Evolutionary conservation across 2,113 vertebrate species (phyloP).

Genomic region (Callopanchax toddi): DNA sequence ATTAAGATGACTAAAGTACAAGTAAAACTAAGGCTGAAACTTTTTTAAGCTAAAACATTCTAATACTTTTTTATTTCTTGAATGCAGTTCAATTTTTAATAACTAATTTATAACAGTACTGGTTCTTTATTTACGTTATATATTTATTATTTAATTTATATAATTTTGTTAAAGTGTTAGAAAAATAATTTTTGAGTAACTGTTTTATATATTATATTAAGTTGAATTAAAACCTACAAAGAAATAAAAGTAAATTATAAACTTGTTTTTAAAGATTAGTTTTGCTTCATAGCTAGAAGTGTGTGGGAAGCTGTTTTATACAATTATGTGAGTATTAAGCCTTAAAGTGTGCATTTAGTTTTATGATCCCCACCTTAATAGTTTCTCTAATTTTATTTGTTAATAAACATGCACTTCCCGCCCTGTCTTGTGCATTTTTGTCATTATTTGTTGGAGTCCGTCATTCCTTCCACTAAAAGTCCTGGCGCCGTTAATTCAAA

Average conservation of each 20-base stretch:
- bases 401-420: constrained; percentile 28
- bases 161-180: too few relatives aligned
- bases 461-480: constrained; percentile 39
- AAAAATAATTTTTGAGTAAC: too few relatives aligned
- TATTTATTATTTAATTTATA: too few relatives aligned
- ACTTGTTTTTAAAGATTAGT: too few relatives aligned
- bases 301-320: too few relatives aligned
- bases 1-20: neutral
- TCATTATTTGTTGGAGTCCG: constrained; percentile 40
- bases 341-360: neutral
- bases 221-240: too few relatives aligned
- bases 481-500: constrained; percentile 57
- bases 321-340: neutral
- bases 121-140: too few relatives aligned
- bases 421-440: constrained; percentile 32
- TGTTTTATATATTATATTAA: too few relatives aligned
- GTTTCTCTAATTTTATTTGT: constrained; percentile 40
- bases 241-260: neutral
- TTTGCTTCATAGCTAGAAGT: too few relatives aligned
- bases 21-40: neutral
- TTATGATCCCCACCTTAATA: constrained; percentile 30
- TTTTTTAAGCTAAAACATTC: too few relatives aligned
- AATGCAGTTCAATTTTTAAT: too few relatives aligned
- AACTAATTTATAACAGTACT: too few relatives aligned
- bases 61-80: neutral